These are phyloP conservation scores for Chrysolina haemoptera DNA, from an alignment of 2,888 invertebrate species.

Conservation along the genomic window DNA sequence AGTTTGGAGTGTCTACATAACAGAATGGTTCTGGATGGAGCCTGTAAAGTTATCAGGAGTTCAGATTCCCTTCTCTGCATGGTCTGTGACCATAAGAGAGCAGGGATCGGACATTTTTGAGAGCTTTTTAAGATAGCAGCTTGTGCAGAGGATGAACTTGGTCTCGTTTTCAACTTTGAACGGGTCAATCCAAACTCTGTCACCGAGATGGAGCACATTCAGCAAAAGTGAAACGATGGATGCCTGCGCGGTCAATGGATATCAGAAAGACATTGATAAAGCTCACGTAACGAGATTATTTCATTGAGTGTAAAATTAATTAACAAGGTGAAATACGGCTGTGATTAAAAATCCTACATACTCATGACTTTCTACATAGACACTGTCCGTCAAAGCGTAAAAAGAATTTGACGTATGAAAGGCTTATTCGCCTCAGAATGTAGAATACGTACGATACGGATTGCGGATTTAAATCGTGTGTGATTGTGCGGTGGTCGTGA, in stretches of 20 bases:
- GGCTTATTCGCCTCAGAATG: conserved; percentile 35
- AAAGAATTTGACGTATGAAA: conserved; percentile 39
- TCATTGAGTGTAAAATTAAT: conserved; percentile 44
- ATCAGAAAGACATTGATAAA: conserved; percentile 30
- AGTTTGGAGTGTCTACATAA: no score
- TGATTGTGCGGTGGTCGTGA: conserved; percentile 55
- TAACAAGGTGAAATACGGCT: conserved; percentile 37
- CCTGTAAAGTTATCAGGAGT: no score
- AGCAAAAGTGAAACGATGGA: conserved; percentile 2
- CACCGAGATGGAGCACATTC: no score
- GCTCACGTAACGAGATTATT: conserved; percentile 41
- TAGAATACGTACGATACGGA: conserved; percentile 47
- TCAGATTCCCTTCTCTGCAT: no score
- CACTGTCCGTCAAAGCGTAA: conserved; percentile 38
- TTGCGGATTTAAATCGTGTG: conserved; percentile 55
- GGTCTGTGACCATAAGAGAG: no score
- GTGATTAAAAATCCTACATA: conserved; percentile 33
- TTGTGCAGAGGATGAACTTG: no score
- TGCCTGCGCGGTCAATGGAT: conserved; percentile 31
- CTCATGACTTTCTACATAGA: conserved; percentile 41
- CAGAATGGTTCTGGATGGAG: no score
- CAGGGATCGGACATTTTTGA: no score
- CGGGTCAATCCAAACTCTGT: no score
- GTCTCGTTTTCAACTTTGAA: no score
- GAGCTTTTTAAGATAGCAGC: no score